Percentiles rank a stretch among this genome's conserved stretches.
Evolutionary conservation across 2,113 vertebrate species (phyloP).

Genomic region (Enhydra lutris): DNA sequence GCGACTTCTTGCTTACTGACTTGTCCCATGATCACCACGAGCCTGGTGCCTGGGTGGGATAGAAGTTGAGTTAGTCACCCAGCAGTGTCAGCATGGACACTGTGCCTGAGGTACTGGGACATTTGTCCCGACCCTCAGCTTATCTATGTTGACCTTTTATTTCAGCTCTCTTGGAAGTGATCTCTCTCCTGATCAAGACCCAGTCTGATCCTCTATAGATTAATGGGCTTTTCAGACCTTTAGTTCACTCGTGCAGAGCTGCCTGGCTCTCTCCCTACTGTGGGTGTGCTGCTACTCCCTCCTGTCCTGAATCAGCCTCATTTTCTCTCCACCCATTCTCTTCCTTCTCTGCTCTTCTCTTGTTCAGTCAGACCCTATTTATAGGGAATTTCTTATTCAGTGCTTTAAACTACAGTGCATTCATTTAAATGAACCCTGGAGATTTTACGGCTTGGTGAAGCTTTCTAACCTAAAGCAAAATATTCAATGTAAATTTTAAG

Average conservation of each 20-base stretch:
- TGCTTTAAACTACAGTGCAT: slow-evolving; percentile 2
- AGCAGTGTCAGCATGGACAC: background rate
- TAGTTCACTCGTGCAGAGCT: background rate
- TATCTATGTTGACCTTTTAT: background rate
- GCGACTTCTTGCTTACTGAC: background rate
- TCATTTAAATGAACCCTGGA: slow-evolving; percentile 7
- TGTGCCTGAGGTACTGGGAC: background rate
- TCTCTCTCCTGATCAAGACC: background rate
- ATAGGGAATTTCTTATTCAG: background rate
- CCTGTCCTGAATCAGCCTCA: background rate
- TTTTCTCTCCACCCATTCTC: background rate
- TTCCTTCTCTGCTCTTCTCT: background rate
- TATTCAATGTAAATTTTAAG: slow-evolving; percentile 48
- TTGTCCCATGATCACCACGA: background rate
- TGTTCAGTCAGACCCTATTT: background rate
- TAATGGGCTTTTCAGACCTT: background rate
- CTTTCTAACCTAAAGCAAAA: slow-evolving; percentile 34
- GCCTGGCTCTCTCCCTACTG: background rate
- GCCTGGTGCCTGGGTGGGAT: background rate
- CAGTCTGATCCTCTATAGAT: background rate
- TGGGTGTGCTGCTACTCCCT: background rate
- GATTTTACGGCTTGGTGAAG: slow-evolving; percentile 2
- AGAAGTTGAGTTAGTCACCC: background rate
- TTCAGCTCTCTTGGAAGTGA: background rate
- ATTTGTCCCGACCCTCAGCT: background rate